phyloP scores from a whole-genome alignment of 2,888 invertebrate species.

The Elgonia sp. region DNA sequence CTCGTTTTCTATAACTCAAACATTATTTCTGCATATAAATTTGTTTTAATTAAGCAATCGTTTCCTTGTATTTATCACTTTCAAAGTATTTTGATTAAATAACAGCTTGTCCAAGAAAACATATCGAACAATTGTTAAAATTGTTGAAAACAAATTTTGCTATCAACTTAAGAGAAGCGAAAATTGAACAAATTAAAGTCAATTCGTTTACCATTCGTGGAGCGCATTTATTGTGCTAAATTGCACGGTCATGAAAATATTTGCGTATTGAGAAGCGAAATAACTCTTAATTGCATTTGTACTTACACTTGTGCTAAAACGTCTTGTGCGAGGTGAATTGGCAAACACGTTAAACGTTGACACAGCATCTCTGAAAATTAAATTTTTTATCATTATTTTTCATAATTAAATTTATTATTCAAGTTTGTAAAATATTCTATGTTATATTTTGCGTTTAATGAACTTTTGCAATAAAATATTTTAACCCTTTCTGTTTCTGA shows the following conservation, averaged over 20 bases:
- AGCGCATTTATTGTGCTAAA: slow-evolving; percentile 27
- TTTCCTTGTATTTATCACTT: too few species aligned
- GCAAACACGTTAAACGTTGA: slow-evolving; percentile 92
- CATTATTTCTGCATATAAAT: slow-evolving; percentile 14
- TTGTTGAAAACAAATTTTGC: background rate
- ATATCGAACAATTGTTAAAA: background rate
- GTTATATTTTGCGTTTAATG: too few species aligned
- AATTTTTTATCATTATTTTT: background rate
- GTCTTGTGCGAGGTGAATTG: slow-evolving; percentile 92
- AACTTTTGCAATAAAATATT: too few species aligned
- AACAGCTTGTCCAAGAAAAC: background rate
- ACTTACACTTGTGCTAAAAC: slow-evolving; percentile 96
- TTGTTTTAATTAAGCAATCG: slow-evolving; percentile 5
- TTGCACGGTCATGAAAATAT: slow-evolving; percentile 56
- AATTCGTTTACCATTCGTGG: slow-evolving; percentile 5
- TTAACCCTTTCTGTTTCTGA: too few species aligned
- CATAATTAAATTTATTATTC: too few species aligned
- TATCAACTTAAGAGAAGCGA: background rate
- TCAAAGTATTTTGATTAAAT: too few species aligned
- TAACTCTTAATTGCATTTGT: slow-evolving; percentile 67
- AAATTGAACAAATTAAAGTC: slow-evolving; percentile 4
- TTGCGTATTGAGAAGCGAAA: slow-evolving; percentile 47
- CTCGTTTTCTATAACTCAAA: slow-evolving; percentile 33
- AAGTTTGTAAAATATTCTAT: too few species aligned
- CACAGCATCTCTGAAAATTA: slow-evolving; percentile 89